A percentile compares a stretch with the other conserved stretches of the same genome.
Conservation (phyloP, 2,113 vertebrate species). For the Talpa occidentalis region DNA sequence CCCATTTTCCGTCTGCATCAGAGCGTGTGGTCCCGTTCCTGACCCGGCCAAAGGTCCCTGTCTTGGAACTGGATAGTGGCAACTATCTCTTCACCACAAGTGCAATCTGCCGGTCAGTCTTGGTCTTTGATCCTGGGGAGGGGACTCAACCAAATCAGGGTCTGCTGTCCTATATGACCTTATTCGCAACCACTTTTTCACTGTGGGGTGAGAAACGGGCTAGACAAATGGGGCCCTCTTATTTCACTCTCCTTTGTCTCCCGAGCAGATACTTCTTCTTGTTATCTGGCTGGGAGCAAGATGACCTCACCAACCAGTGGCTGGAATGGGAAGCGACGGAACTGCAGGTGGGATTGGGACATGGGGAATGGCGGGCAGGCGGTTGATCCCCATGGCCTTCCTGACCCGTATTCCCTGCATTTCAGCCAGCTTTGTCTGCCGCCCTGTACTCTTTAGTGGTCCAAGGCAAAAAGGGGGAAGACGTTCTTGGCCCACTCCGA, state of each 20-base stretch:
- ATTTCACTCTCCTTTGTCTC: not conserved
- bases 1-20: slow-evolving; percentile 62
- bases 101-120: slow-evolving; percentile 92
- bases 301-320: slow-evolving; percentile 90
- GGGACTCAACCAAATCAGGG: not conserved
- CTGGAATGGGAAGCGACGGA: slow-evolving; percentile 95
- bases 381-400: not conserved
- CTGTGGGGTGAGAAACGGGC: not conserved
- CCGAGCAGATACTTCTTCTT: slow-evolving; percentile 91
- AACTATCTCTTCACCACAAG: slow-evolving; percentile 91
- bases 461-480: slow-evolving; percentile 88
- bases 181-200: not conserved
- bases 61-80: slow-evolving; percentile 86
- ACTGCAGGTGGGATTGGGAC: slow-evolving; percentile 88
- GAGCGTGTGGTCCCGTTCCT: slow-evolving; percentile 91
- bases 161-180: not conserved
- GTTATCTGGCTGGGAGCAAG: slow-evolving; percentile 86
- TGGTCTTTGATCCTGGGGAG: slow-evolving; percentile 9
- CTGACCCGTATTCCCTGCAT: not conserved
- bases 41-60: slow-evolving; percentile 86
- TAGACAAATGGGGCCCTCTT: not conserved
- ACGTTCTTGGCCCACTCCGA: slow-evolving; percentile 83
- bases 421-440: slow-evolving; percentile 88
- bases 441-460: slow-evolving; percentile 89
- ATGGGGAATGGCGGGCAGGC: not conserved